Base-by-base conservation (phyloP, 2,797 vertebrate genomes). In the Megaceryle alcyon region DNA sequence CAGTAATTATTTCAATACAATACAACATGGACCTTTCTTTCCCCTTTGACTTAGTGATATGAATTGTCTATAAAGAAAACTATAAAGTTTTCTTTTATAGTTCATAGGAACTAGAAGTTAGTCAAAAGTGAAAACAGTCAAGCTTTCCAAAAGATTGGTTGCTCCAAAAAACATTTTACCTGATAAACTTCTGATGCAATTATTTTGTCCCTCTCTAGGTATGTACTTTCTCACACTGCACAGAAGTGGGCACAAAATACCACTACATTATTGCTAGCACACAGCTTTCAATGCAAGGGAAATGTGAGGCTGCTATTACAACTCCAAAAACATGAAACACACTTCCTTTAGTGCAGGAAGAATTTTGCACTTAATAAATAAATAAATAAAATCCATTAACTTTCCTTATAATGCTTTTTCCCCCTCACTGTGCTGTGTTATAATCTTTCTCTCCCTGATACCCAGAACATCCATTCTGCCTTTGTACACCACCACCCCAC, bases 61-160 rank as follows among this genome's bases (percentile, higher is more conserved):
- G 46, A 69, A 48, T 89, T 90, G 21, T 26, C 35, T 48, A 41
- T 41, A 41, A 41, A 41, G 39, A 41, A 41, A 41, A 41, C 14
- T 41, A 41, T 86, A 61, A 90, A 66, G 81, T 85, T 86, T 72
- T 18, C 60, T 90, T 86, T 79, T 77, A 33, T 25, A 63, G 44
- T 78, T 75, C 12, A 10, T 76, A 53, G 66, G 17, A 72, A 56
- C 54, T 68, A 75, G 41, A 91, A 85, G 31, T 90, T 76, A 29
- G 37, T 71, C 41, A 20, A 75, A 51, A 83, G 18, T 37, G 20
- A 69, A 89, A 92, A 12, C 6, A 48, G 59, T 35, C 29, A 95
- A 84, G 57, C 35, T 93, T 94, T 92, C 81, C 95, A 65, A 94
- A 93, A 91, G 88, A 88, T 76, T 37, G 39, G 37, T 82, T 70